A percentile compares a stretch with the other conserved stretches of the same genome.
These are phyloP conservation scores for Orchesellides sinensis DNA, from an alignment of 2,888 invertebrate genomes.

Conservation along the genomic window DNA sequence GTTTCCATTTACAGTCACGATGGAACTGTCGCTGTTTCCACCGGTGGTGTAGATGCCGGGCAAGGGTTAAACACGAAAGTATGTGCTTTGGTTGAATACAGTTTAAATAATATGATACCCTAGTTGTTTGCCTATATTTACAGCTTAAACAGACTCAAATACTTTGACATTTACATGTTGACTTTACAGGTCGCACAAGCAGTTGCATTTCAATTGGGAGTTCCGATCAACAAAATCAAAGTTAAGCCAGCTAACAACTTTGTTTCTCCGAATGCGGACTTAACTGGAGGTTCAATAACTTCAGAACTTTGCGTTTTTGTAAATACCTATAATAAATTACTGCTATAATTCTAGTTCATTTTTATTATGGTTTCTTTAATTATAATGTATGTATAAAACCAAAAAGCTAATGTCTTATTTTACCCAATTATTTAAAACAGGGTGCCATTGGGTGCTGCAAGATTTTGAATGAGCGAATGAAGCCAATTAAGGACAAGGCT, in stretches of 20 bases:
- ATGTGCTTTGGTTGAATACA: too few species aligned
- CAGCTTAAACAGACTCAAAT: not conserved
- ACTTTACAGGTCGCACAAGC: constrained; percentile 77
- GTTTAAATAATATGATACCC: not conserved
- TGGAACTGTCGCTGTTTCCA: constrained; percentile 77
- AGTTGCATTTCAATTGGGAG: constrained; percentile 76
- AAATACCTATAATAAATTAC: not conserved
- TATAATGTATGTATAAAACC: too few species aligned
- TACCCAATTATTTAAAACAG: constrained; percentile 43
- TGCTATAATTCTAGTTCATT: too few species aligned
- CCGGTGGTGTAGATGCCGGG: constrained; percentile 80
- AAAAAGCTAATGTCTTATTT: not conserved
- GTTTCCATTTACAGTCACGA: constrained; percentile 80
- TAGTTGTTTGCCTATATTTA: not conserved
- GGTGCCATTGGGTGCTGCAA: constrained; percentile 76
- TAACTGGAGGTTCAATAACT: constrained; percentile 76
- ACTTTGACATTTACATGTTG: not conserved
- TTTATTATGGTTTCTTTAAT: not conserved
- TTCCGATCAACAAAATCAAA: constrained; percentile 76
- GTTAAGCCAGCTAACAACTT: constrained; percentile 76
- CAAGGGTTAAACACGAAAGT: constrained; percentile 90
- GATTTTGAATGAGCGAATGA: constrained; percentile 76
- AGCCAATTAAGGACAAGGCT: constrained; percentile 76
- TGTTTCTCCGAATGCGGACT: constrained; percentile 75
- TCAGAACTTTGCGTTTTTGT: constrained; percentile 75